Conservation (phyloP, 2,888 invertebrate species). For the Blastobasis adustella region DNA sequence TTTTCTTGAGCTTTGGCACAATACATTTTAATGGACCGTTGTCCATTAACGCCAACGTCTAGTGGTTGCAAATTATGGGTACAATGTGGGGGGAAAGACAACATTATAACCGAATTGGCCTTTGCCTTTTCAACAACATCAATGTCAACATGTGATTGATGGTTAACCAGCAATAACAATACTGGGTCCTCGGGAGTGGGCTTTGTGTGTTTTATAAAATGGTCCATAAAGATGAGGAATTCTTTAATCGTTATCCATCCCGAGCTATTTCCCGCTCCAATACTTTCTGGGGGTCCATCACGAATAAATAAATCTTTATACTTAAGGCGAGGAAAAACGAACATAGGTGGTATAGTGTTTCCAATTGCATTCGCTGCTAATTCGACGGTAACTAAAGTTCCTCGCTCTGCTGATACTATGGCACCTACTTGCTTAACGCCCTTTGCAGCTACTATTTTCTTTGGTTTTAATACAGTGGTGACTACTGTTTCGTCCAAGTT, state of each 20-base stretch:
- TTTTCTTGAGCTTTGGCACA: background rate
- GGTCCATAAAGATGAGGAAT: slow-evolving; percentile 25
- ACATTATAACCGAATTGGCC: slow-evolving; percentile 19
- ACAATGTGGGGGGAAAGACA: slow-evolving; percentile 27
- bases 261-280: slow-evolving; percentile 27
- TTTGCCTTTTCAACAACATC: slow-evolving; percentile 19
- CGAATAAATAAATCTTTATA: slow-evolving; percentile 18
- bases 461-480: slow-evolving; percentile 20
- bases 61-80: slow-evolving; percentile 15
- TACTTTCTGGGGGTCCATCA: slow-evolving; percentile 25
- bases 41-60: slow-evolving; percentile 12
- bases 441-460: slow-evolving; percentile 17
- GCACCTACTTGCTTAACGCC: slow-evolving; percentile 19
- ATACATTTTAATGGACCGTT: slow-evolving; percentile 9
- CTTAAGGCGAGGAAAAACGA: slow-evolving; percentile 25
- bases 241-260: slow-evolving; percentile 30
- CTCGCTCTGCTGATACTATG: slow-evolving; percentile 17
- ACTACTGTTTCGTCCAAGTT: slow-evolving; percentile 26
- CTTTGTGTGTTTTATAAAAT: slow-evolving; percentile 24
- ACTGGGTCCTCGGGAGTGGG: slow-evolving; percentile 18
- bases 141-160: slow-evolving; percentile 25
- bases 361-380: slow-evolving; percentile 15
- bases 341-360: slow-evolving; percentile 10
- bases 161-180: slow-evolving; percentile 30
- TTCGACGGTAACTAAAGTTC: slow-evolving; percentile 16